Conservation (phyloP, 2,113 vertebrate genomes). For the Theropithecus gelada region DNA sequence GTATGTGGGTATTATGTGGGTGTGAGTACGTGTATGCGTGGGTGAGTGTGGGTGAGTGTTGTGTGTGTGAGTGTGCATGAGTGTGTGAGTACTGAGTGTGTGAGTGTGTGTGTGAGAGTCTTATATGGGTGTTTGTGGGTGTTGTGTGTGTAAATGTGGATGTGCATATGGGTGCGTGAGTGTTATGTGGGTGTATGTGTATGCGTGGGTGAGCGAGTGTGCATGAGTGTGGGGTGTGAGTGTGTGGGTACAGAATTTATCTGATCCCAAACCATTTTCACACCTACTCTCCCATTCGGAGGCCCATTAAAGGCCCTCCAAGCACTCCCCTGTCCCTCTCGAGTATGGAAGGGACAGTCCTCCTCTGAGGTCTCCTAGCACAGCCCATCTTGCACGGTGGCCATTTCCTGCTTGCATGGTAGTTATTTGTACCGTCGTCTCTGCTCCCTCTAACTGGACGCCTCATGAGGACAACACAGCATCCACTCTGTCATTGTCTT, state of each 20-base stretch:
- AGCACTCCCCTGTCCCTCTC: too few species aligned
- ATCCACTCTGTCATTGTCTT: not conserved
- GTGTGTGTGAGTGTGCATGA: not conserved
- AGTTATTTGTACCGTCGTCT: not conserved
- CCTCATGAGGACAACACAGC: not conserved
- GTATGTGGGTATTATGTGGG: too few species aligned
- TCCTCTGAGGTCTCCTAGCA: not conserved
- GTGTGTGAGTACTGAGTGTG: not conserved
- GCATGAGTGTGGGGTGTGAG: too few species aligned
- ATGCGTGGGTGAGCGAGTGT: not conserved
- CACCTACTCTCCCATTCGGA: not conserved
- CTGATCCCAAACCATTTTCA: not conserved
- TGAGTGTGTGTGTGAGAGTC: too few species aligned
- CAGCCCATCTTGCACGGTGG: accelerated
- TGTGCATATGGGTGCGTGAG: too few species aligned
- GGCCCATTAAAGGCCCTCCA: not conserved
- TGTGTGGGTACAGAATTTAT: not conserved
- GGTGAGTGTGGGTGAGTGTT: not conserved
- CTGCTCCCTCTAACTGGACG: not conserved
- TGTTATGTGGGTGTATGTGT: not conserved
- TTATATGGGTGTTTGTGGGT: too few species aligned
- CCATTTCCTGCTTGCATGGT: not conserved
- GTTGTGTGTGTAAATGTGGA: too few species aligned
- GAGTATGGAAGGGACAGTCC: accelerated
- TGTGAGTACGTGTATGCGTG: too few species aligned